Evolutionary conservation across 2,797 vertebrate genomes (phyloP).

Genomic region (Rhincodon typus): DNA sequence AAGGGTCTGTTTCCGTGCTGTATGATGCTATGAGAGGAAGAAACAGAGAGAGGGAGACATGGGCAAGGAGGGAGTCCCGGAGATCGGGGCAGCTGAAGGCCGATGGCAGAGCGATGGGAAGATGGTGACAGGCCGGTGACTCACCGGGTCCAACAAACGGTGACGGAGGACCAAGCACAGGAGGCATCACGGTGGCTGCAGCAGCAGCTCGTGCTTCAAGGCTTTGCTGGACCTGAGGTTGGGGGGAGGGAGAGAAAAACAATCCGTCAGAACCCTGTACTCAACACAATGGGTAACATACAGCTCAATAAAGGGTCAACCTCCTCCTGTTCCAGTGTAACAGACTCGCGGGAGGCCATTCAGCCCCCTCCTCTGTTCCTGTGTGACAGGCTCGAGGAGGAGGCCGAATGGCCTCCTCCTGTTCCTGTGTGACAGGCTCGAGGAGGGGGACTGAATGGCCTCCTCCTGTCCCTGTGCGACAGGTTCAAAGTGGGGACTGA

Average conservation of each 20-base stretch:
- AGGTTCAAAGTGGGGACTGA: not conserved
- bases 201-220: slow-evolving; percentile 77
- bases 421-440: not conserved
- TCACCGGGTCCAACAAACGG: slow-evolving; percentile 69
- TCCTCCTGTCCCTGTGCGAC: not conserved
- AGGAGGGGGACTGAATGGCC: not conserved
- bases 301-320: too few species aligned
- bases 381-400: not conserved
- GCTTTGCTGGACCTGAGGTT: slow-evolving; percentile 76
- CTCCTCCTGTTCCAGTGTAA: not conserved
- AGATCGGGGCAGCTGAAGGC: not conserved
- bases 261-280: not conserved
- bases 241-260: not conserved
- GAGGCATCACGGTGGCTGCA: slow-evolving; percentile 62
- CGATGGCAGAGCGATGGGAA: not conserved
- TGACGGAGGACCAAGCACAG: slow-evolving; percentile 64
- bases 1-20: too few species aligned
- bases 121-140: not conserved
- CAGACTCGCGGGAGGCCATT: too few species aligned
- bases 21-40: too few species aligned
- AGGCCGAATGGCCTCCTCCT: not conserved
- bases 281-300: not conserved
- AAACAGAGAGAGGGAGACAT: too few species aligned
- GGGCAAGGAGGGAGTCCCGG: not conserved
- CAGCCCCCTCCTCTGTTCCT: too few species aligned